Evolutionary conservation across 2,888 invertebrate species (phyloP), one percentile per base, ranked within the genome.

Genomic region (Stenodema calcarata): DNA sequence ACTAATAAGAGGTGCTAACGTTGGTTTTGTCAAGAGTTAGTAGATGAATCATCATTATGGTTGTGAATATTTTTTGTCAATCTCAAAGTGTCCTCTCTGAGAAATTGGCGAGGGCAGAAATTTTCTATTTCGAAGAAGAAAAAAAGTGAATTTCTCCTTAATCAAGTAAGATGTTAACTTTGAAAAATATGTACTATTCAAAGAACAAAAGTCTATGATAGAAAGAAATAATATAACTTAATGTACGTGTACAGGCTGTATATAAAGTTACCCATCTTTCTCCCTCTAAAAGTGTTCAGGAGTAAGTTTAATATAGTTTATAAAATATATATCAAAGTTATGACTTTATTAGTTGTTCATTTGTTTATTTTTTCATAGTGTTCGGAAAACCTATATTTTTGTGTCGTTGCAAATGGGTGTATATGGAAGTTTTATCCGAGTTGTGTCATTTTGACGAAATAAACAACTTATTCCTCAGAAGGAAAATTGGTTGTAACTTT

Each of bases 31-130:
- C 84, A 81, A 87, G 76, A 87, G 84, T 87, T 87, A 88, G 87
- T 87, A 86, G 88, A 88, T 84, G 84, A 87, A 87, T 88, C 88
- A 88, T 88, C 88, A 88, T 87, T 86, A 88, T 88, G 88, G 88
- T 88, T 88, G 88, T 88, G 88, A 88, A 84, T 87, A 88, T 88
- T 87, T 83, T 84, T 87, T 87, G 86, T 87, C 80, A 86, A 87
- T 79, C 54, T 62, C 87, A 86, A 87, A 78, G 83, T 79, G 86
- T 73, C 86, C 83, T 69, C 78, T 42, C 42, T 62, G 62, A 62
- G 62, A 41, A 82, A 69, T 35, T n/a, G n/a, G 42, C 50, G 85
- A 84, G 70, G 86, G 79, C 86, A 83, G 16, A 41, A 73, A 81
- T 86, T 83, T 73, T 75, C 62, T 69, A 78, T 86, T 87, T 47